These are phyloP conservation scores for Perognathus longimembris DNA, from an alignment of 2,113 vertebrate species.

Conservation along the genomic window DNA sequence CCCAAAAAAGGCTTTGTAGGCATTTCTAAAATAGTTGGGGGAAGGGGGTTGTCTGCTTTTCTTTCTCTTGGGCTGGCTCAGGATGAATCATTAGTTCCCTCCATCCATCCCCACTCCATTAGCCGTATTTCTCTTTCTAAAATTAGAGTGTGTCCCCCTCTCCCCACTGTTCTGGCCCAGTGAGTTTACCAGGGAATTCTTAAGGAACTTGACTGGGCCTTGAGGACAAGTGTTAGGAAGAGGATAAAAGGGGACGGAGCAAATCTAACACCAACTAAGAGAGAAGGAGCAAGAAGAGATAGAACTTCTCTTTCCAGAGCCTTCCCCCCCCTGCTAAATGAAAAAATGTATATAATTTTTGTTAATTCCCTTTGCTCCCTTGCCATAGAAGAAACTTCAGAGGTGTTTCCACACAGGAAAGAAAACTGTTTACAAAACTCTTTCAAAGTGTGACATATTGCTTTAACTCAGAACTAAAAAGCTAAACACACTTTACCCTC, in stretches of 20 bases:
- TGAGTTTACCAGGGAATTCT: constrained; percentile 35
- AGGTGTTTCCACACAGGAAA: constrained; percentile 88
- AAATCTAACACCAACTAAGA: constrained; percentile 61
- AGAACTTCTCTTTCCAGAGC: background rate
- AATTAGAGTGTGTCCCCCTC: constrained; percentile 64
- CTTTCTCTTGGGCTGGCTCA: background rate
- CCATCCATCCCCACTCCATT: background rate
- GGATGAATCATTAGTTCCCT: constrained; percentile 14
- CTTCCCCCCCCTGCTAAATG: constrained; percentile 66
- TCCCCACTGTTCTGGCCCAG: constrained; percentile 51
- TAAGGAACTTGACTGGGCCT: constrained; percentile 61
- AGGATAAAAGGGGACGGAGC: constrained; percentile 54
- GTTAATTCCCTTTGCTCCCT: constrained; percentile 86
- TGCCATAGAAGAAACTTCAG: constrained; percentile 86
- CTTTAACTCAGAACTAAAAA: constrained; percentile 88
- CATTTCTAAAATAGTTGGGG: constrained; percentile 23
- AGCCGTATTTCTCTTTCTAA: constrained; percentile 53
- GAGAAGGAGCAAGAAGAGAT: constrained; percentile 7
- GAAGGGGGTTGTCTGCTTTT: constrained; percentile 7
- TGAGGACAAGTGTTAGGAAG: constrained; percentile 28
- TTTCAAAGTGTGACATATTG: constrained; percentile 89
- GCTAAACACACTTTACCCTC: constrained; percentile 88
- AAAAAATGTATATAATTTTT: constrained; percentile 83
- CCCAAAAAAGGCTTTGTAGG: background rate
- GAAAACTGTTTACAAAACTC: constrained; percentile 88